Percentiles rank a stretch among this genome's conserved stretches.
These are phyloP conservation scores for Reticulitermes lucifugus DNA, from an alignment of 2,888 invertebrate species.

Conservation along the genomic window DNA sequence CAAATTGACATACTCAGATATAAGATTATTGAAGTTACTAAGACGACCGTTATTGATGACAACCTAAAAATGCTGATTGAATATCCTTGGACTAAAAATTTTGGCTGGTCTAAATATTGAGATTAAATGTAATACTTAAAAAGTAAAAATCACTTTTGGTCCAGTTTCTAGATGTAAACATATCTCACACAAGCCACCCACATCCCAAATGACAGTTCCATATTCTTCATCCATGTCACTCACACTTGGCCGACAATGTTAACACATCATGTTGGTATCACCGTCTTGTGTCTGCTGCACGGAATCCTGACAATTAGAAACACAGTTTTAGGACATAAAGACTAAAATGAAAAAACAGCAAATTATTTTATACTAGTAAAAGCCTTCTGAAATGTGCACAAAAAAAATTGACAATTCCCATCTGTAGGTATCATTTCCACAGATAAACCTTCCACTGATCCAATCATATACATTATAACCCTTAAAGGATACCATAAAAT, in stretches of 20 bases:
- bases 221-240: conserved; percentile 25
- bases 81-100: background rate
- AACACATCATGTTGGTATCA: conserved; percentile 54
- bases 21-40: background rate
- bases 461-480: too few species aligned
- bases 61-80: background rate
- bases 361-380: too few species aligned
- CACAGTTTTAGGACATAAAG: background rate
- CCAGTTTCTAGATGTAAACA: conserved; percentile 5
- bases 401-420: too few species aligned
- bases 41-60: background rate
- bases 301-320: conserved; percentile 51
- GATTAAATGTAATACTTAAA: conserved; percentile 17
- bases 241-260: conserved; percentile 45
- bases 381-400: too few species aligned
- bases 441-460: too few species aligned
- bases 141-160: conserved; percentile 22
- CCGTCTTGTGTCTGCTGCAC: conserved; percentile 54
- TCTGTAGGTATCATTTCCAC: too few species aligned
- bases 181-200: background rate
- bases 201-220: background rate
- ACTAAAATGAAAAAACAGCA: too few species aligned
- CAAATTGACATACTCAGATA: background rate
- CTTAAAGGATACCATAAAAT: too few species aligned
- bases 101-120: background rate